A percentile compares a stretch with the other conserved stretches of the same genome.
These are phyloP conservation scores for Anas bahamensis DNA, from an alignment of 2,797 vertebrate species.

Conservation along the genomic window DNA sequence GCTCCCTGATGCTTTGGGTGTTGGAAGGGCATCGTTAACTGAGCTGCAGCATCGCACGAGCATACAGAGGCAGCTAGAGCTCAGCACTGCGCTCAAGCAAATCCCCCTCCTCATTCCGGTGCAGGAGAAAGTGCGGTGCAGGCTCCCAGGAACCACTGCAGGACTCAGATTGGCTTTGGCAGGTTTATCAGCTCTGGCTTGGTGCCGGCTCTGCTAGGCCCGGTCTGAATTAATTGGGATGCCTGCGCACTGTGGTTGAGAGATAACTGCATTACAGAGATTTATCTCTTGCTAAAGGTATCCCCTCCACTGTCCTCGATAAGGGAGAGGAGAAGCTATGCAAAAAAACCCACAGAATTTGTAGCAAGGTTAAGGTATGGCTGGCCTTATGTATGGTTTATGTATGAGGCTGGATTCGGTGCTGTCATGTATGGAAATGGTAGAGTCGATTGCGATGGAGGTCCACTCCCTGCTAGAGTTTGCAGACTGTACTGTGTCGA, in stretches of 20 bases:
- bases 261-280: constrained; percentile 73
- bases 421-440: not conserved
- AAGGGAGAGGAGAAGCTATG: constrained; percentile 37
- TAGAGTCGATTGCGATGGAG: not conserved
- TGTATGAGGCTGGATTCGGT: constrained; percentile 19
- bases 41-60: not conserved
- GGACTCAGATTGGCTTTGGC: constrained; percentile 62
- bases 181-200: constrained; percentile 70
- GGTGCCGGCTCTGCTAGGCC: constrained; percentile 66
- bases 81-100: not conserved
- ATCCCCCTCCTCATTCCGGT: not conserved
- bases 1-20: not conserved
- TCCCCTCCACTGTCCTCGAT: constrained; percentile 46
- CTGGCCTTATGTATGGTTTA: constrained; percentile 13
- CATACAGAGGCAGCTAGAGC: not conserved
- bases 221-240: constrained; percentile 71
- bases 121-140: not conserved
- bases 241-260: constrained; percentile 62
- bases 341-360: constrained; percentile 27
- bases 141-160: constrained; percentile 36
- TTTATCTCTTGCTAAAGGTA: constrained; percentile 67
- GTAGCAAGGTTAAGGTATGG: constrained; percentile 11
- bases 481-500: not conserved
- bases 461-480: not conserved
- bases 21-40: not conserved